Evolutionary conservation across 2,888 invertebrate genomes (phyloP).

Genomic region (Dysmachus trigonus): DNA sequence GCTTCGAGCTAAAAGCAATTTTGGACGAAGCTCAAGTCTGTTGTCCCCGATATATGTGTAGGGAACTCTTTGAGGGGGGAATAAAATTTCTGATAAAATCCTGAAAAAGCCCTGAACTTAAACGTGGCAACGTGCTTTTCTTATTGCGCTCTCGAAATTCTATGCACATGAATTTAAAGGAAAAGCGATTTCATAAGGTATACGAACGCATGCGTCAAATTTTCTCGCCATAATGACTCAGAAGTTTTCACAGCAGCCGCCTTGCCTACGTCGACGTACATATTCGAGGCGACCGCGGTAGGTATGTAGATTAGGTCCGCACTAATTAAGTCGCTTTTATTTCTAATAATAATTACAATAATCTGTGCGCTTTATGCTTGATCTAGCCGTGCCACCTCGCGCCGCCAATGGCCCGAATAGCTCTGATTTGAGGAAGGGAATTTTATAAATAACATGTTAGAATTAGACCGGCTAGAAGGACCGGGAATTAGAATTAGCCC

Average conservation of each 20-base stretch:
- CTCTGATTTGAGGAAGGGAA: neutral
- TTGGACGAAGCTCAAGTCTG: neutral
- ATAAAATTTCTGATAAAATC: neutral
- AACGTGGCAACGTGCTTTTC: slow-evolving; percentile 9
- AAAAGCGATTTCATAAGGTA: neutral
- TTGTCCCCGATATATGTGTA: neutral
- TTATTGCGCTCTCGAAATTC: neutral
- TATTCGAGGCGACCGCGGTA: neutral
- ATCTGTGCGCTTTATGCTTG: neutral
- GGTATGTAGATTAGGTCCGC: neutral
- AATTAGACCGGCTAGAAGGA: neutral
- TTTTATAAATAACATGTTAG: neutral
- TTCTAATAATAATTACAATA: slow-evolving; percentile 25
- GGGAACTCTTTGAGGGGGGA: neutral
- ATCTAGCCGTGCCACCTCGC: neutral
- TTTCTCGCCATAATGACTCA: slow-evolving; percentile 42
- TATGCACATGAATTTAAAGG: slow-evolving; percentile 2
- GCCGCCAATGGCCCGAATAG: neutral
- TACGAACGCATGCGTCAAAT: slow-evolving; percentile 54
- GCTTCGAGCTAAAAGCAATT: neutral
- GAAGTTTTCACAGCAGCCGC: slow-evolving; percentile 11
- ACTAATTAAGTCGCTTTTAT: neutral
- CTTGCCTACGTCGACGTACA: neutral
- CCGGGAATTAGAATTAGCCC: neutral
- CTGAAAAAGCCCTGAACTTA: neutral